Conservation (phyloP, 1,140 invertebrate genomes). For the Triops cancriformis region DNA sequence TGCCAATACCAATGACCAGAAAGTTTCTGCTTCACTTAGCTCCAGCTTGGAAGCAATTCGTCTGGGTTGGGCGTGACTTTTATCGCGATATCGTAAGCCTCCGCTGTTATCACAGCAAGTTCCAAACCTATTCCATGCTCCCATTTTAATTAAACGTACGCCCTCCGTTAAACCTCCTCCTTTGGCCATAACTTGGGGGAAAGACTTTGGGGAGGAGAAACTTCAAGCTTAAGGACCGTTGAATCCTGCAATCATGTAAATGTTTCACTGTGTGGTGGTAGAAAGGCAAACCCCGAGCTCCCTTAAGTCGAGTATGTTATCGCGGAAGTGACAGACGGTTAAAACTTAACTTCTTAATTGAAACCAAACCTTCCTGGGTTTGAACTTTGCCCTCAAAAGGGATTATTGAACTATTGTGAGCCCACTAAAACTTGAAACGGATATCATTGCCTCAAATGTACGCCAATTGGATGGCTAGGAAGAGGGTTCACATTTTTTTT, state of each 20-base stretch:
- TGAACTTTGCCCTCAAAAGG: background rate
- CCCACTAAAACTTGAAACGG: background rate
- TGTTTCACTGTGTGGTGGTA: background rate
- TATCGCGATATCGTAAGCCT: background rate
- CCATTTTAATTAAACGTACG: slow-evolving; percentile 11
- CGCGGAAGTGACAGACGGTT: slow-evolving; percentile 3
- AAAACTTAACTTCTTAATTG: background rate
- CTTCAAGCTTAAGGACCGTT: slow-evolving; percentile 7
- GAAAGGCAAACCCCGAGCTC: background rate
- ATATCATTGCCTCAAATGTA: background rate
- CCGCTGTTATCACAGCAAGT: background rate
- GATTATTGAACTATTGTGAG: background rate
- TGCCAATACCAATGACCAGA: background rate
- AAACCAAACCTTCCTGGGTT: background rate
- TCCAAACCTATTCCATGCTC: slow-evolving; percentile 10
- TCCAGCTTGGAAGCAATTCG: background rate
- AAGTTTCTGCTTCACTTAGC: background rate
- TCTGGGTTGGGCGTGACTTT: slow-evolving; percentile 9
- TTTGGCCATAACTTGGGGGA: background rate
- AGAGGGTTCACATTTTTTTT: too few species aligned
- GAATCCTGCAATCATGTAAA: slow-evolving; percentile 7
- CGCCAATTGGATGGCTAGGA: too few species aligned
- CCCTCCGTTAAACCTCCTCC: slow-evolving; percentile 1
- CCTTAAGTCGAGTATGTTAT: background rate
- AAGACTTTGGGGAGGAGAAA: background rate